Conservation (phyloP, 2,113 vertebrate species). For the Charadrius vociferus region DNA sequence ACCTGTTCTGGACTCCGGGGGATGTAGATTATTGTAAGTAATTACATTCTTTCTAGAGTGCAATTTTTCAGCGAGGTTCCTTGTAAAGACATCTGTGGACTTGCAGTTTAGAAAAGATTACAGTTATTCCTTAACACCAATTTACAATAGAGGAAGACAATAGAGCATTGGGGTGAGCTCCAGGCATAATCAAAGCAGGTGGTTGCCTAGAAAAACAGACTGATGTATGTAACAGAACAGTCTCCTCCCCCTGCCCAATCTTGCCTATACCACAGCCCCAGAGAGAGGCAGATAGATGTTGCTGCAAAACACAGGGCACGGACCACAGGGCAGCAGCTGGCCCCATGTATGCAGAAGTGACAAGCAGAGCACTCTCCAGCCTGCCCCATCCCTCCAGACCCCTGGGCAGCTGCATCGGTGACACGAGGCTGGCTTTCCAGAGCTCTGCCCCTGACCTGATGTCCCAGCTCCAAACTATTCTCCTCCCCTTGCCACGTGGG, state of each 20-base stretch:
- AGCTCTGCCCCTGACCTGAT: not conserved
- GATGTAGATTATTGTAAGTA: not conserved
- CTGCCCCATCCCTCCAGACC: too few relatives aligned
- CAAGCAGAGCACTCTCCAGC: not conserved
- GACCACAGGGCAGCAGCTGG: not conserved
- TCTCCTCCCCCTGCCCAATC: not conserved
- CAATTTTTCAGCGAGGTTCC: not conserved
- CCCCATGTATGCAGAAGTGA: too few relatives aligned
- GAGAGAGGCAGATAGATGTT: not conserved
- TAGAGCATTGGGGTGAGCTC: not conserved
- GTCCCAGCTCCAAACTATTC: not conserved
- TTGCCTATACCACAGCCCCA: not conserved
- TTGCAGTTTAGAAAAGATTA: not conserved
- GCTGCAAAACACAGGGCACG: not conserved
- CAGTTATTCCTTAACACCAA: not conserved
- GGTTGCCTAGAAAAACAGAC: not conserved
- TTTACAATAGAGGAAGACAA: not conserved
- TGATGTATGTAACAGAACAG: accelerated
- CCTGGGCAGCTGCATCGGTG: not conserved
- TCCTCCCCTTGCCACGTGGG: accelerated
- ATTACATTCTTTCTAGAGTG: not conserved
- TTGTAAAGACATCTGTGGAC: not conserved
- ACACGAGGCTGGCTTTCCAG: not conserved
- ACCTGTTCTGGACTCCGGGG: accelerated
- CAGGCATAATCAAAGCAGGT: not conserved